phyloP scores from a whole-genome alignment of 1,140 invertebrate genomes.

The Pseudomyrmex cubaensis region DNA sequence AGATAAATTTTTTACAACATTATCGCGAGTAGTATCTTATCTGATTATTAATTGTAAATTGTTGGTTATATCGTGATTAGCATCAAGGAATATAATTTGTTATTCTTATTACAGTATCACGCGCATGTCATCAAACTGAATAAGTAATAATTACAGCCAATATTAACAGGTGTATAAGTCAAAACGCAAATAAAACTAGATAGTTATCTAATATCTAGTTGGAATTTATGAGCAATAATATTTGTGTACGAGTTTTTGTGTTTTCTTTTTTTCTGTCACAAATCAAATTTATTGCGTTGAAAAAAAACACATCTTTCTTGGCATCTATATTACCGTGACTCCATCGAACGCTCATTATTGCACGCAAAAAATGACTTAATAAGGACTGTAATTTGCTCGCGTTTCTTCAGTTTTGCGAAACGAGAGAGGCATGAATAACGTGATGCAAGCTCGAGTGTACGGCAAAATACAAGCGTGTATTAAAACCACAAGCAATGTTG shows the following conservation, averaged over 20 bases:
- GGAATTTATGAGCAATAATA: background rate
- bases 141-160: background rate
- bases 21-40: background rate
- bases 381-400: slow-evolving; percentile 6
- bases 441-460: slow-evolving; percentile 2
- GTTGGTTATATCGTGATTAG: background rate
- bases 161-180: background rate
- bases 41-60: background rate
- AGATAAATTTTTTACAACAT: background rate
- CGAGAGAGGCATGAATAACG: background rate
- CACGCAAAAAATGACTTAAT: background rate
- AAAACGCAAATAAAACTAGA: background rate
- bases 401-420: slow-evolving; percentile 23
- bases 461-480: background rate
- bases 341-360: slow-evolving; percentile 5
- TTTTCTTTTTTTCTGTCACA: background rate
- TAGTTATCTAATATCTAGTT: background rate
- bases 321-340: background rate
- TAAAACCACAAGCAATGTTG: slow-evolving; percentile 24
- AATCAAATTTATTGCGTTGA: background rate
- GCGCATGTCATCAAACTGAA: background rate
- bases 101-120: background rate
- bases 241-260: too few species aligned
- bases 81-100: background rate
- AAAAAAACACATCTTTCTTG: background rate